These are phyloP conservation scores for Calycopis cecrops DNA, from an alignment of 1,140 invertebrate genomes.

Conservation along the genomic window DNA sequence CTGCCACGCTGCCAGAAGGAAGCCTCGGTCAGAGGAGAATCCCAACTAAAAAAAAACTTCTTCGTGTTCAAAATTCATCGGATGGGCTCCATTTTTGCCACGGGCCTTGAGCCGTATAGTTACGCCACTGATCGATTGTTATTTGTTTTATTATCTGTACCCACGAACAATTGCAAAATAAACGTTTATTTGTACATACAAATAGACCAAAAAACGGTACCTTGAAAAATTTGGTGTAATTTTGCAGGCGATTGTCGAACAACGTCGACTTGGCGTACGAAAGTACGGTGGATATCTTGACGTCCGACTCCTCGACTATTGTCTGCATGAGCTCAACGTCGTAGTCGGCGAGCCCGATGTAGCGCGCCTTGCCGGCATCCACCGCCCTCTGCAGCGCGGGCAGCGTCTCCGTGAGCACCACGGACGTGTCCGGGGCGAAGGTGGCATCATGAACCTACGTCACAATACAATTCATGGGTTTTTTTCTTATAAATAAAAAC, in stretches of 20 bases:
- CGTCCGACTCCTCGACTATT: conserved; percentile 80
- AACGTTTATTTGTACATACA: too few species aligned
- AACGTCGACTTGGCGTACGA: conserved; percentile 88
- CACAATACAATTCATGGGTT: too few species aligned
- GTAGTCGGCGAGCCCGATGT: conserved; percentile 93
- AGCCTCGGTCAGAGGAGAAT: too few species aligned
- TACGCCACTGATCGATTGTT: too few species aligned
- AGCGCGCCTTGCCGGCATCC: conserved; percentile 84
- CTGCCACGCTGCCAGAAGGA: too few species aligned
- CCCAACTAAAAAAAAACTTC: too few species aligned
- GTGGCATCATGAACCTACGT: conserved; percentile 92
- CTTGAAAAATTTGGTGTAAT: conserved; percentile 86
- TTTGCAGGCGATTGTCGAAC: conserved; percentile 84
- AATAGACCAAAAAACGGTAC: too few species aligned
- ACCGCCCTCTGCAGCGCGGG: conserved; percentile 86
- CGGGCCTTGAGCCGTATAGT: too few species aligned
- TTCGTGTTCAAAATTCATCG: too few species aligned
- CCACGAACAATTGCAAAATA: not conserved
- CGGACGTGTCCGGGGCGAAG: conserved; percentile 86
- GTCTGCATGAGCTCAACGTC: conserved; percentile 85
- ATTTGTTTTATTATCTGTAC: too few species aligned
- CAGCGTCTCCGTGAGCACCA: conserved; percentile 90
- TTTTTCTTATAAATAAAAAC: too few species aligned
- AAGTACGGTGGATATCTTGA: conserved; percentile 84
- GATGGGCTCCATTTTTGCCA: too few species aligned